phyloP scores from a whole-genome alignment of 2,797 vertebrate genomes.

The Lophotriccus pileatus region DNA sequence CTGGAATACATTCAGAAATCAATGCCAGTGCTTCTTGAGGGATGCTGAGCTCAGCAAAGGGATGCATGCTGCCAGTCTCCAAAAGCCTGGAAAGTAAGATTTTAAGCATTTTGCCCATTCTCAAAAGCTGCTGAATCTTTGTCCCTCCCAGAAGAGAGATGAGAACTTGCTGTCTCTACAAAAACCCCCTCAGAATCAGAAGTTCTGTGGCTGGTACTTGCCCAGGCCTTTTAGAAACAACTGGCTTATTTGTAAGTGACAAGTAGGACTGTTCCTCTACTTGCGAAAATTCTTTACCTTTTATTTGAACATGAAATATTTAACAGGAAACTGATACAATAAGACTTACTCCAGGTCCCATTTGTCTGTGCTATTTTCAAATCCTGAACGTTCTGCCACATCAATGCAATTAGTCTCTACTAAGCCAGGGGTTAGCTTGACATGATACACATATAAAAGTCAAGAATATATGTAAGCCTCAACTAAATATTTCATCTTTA shows the following conservation, averaged over 20 bases:
- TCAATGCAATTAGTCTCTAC: background rate
- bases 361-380: background rate
- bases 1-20: background rate
- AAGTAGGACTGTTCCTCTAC: background rate
- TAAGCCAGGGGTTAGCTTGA: background rate
- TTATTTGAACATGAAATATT: background rate
- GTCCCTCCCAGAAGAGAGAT: background rate
- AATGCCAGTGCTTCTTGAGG: background rate
- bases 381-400: background rate
- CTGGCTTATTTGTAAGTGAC: background rate
- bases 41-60: background rate
- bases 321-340: background rate
- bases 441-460: background rate
- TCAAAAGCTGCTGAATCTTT: background rate
- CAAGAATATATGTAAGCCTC: background rate
- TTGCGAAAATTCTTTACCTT: background rate
- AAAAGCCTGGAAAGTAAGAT: background rate
- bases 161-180: background rate
- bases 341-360: background rate
- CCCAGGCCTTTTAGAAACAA: background rate
- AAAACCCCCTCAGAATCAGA: background rate
- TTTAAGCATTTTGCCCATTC: background rate
- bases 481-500: background rate
- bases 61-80: background rate
- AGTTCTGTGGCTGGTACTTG: background rate